phyloP scores from a whole-genome alignment of 2,888 invertebrate species.

The Acrobasis repandana region DNA sequence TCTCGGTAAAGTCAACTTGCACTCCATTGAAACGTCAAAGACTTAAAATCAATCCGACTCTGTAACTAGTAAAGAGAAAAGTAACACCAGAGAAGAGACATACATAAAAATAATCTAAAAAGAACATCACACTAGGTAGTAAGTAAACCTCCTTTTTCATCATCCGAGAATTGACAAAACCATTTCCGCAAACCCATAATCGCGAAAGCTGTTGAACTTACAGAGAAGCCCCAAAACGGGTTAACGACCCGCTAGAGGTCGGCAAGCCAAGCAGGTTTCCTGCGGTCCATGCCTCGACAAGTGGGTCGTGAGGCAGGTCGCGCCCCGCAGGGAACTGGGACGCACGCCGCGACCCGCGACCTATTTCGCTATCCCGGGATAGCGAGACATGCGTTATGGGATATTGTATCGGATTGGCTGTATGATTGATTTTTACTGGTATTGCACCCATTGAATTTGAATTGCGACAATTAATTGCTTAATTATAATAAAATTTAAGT shows the following conservation, averaged over 20 bases:
- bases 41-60: no score
- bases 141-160: no score
- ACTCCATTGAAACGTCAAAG: no score
- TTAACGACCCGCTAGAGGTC: slow-evolving; percentile 21
- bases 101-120: no score
- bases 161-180: no score
- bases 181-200: slow-evolving; percentile 12
- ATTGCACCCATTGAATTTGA: no score
- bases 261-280: slow-evolving; percentile 14
- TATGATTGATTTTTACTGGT: not conserved
- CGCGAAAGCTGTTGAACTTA: slow-evolving; percentile 10
- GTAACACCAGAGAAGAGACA: no score
- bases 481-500: no score
- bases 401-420: not conserved
- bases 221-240: slow-evolving; percentile 13
- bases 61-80: no score
- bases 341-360: slow-evolving; percentile 37
- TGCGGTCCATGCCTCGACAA: slow-evolving; percentile 31
- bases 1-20: no score
- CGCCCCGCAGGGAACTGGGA: slow-evolving; percentile 50
- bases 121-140: no score
- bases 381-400: slow-evolving; percentile 3
- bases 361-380: slow-evolving; percentile 40
- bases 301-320: slow-evolving; percentile 72
- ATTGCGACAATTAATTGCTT: no score